These are phyloP conservation scores for Colletes collaris DNA, from an alignment of 2,888 invertebrate species.

Conservation along the genomic window DNA sequence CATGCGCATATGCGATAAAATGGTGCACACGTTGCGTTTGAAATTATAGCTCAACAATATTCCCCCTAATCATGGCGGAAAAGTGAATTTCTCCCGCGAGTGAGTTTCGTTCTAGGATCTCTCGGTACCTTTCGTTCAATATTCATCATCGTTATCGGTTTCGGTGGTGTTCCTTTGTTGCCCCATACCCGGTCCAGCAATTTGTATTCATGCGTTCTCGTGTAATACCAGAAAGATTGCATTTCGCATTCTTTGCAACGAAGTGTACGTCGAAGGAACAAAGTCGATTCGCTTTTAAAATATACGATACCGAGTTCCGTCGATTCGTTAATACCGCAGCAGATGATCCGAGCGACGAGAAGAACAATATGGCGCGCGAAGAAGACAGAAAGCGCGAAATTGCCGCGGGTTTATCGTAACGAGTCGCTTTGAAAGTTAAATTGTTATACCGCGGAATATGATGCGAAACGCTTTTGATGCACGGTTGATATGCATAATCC, in stretches of 20 bases:
- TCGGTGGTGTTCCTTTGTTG: conserved; percentile 5
- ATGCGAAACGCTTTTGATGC: conserved; percentile 27
- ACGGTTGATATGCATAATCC: conserved; percentile 33
- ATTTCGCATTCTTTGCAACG: not conserved
- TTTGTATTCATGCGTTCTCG: conserved; percentile 19
- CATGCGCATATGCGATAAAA: not conserved
- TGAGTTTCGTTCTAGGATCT: not conserved
- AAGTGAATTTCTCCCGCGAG: not conserved
- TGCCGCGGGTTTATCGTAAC: conserved; percentile 23
- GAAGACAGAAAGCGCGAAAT: conserved; percentile 7
- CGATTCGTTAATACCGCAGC: conserved; percentile 31
- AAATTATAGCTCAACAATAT: not conserved
- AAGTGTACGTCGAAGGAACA: conserved; percentile 22
- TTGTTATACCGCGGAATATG: conserved; percentile 28
- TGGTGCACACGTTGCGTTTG: not conserved
- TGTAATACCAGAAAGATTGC: not conserved
- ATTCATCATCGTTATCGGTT: conserved; percentile 14
- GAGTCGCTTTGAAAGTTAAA: conserved; percentile 42
- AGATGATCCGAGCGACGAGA: not conserved
- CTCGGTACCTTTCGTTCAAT: not conserved
- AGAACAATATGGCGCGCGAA: not conserved
- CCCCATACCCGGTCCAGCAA: not conserved
- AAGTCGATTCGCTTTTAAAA: conserved; percentile 21
- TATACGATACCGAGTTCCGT: conserved; percentile 7
- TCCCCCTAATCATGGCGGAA: not conserved